These are phyloP conservation scores for Ophonus ardosiacus DNA, from an alignment of 2,888 invertebrate species.

Conservation along the genomic window DNA sequence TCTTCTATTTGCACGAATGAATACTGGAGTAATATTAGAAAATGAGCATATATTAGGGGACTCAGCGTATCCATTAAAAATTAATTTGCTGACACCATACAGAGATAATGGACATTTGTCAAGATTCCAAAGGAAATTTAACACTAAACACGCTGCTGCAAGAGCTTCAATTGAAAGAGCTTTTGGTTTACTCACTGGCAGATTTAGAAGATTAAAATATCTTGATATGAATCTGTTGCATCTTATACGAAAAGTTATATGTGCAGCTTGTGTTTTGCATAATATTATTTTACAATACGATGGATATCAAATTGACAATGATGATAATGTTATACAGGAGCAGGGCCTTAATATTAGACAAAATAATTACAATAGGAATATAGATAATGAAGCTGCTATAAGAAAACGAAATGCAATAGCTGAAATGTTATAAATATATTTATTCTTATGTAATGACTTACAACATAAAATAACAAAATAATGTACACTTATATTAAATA, in stretches of 20 bases:
- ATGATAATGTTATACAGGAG: not conserved
- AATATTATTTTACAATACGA: constrained; percentile 45
- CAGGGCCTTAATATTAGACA: not conserved
- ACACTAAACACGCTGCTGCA: constrained; percentile 37
- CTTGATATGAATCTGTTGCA: constrained; percentile 35
- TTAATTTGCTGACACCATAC: constrained; percentile 56
- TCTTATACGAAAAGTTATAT: constrained; percentile 27
- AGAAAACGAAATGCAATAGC: not conserved
- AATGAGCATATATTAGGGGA: constrained; percentile 62
- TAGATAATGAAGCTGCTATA: not conserved
- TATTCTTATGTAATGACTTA: not conserved
- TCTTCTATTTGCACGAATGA: constrained; percentile 18
- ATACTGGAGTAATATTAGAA: not conserved
- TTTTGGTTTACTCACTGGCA: constrained; percentile 58
- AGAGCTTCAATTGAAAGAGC: constrained; percentile 52
- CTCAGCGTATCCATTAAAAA: constrained; percentile 61
- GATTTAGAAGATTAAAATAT: constrained; percentile 46
- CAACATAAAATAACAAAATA: not conserved
- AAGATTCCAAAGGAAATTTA: constrained; percentile 51
- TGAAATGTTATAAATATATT: not conserved
- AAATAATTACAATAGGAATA: not conserved
- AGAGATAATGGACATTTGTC: constrained; percentile 61
- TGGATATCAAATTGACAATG: not conserved
- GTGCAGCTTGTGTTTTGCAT: constrained; percentile 46
- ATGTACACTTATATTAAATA: not conserved